These are phyloP conservation scores for Tetranychus truncatus DNA, from an alignment of 2,888 invertebrate genomes.

Conservation along the genomic window DNA sequence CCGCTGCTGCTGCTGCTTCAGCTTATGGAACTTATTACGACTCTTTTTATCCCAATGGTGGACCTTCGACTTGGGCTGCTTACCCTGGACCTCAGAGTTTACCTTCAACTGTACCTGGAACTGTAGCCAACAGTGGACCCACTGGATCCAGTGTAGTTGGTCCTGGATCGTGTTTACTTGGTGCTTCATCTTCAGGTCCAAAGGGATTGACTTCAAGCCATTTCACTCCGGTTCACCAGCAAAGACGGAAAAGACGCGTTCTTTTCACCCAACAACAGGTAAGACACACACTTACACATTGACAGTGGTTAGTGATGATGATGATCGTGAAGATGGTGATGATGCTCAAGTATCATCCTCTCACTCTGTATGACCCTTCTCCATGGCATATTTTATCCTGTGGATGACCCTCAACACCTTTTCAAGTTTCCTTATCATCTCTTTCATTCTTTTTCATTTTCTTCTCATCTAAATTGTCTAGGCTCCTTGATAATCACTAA, in stretches of 20 bases:
- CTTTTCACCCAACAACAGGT: constrained; percentile 69
- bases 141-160: constrained; percentile 32
- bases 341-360: too few species aligned
- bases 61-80: constrained; percentile 13
- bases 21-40: constrained; percentile 21
- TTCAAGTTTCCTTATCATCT: too few species aligned
- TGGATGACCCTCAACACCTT: neutral
- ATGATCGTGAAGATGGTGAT: too few species aligned
- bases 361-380: too few species aligned
- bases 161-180: neutral
- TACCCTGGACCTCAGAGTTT: constrained; percentile 11
- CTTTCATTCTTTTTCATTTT: too few species aligned
- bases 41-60: constrained; percentile 18
- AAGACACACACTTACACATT: neutral
- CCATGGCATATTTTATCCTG: neutral
- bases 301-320: too few species aligned
- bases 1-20: neutral
- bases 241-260: constrained; percentile 84
- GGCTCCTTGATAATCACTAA: too few species aligned
- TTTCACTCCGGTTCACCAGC: constrained; percentile 31
- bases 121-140: constrained; percentile 24
- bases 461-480: too few species aligned
- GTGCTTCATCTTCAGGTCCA: too few species aligned
- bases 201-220: neutral
- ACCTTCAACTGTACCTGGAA: neutral